Evolutionary conservation across 2,113 vertebrate species (phyloP).

Genomic region (Notiomystis cincta): DNA sequence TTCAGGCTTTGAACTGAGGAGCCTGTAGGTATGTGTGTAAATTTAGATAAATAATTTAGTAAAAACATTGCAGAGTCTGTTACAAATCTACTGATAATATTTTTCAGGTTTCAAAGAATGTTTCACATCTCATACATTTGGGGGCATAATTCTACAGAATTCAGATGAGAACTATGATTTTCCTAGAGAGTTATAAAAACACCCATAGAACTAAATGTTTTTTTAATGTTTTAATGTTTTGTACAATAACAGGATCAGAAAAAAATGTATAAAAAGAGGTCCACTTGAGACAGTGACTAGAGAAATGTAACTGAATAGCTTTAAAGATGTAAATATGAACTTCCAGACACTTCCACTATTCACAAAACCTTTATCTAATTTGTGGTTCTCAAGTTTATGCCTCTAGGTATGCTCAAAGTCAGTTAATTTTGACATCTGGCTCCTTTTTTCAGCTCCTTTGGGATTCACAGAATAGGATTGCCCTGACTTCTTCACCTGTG

Average conservation of each 20-base stretch:
- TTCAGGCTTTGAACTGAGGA: not conserved
- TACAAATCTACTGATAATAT: not conserved
- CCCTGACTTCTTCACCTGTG: not conserved
- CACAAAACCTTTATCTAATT: not conserved
- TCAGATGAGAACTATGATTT: not conserved
- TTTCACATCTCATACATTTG: not conserved
- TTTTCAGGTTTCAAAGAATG: not conserved
- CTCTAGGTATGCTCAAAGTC: not conserved
- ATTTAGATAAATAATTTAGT: not conserved
- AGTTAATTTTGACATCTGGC: not conserved
- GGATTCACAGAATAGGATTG: not conserved
- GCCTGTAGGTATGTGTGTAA: not conserved
- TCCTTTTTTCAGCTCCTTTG: not conserved
- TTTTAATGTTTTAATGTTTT: not conserved
- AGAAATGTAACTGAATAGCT: not conserved
- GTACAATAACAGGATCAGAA: not conserved
- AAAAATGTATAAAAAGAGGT: not conserved
- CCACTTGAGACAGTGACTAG: not conserved
- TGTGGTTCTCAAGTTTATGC: not conserved
- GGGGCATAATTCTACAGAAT: not conserved
- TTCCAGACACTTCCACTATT: not conserved
- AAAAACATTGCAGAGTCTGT: not conserved
- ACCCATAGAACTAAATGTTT: not conserved
- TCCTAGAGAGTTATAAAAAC: not conserved
- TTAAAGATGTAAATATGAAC: not conserved